Percentiles rank a stretch among this genome's conserved stretches.
Conservation (phyloP, 2,888 invertebrate genomes). For the Yponomeuta malinellus region DNA sequence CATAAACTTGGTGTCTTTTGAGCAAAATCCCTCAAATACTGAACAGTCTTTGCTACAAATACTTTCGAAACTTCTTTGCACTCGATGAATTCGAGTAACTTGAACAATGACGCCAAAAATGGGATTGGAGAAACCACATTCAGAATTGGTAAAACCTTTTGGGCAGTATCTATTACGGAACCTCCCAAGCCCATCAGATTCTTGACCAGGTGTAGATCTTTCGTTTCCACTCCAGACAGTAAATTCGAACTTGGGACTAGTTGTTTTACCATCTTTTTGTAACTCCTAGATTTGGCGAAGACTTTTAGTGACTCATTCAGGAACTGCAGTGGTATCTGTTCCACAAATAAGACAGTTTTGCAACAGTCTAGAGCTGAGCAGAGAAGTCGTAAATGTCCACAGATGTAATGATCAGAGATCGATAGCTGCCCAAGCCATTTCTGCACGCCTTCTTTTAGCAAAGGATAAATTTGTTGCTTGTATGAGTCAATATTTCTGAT, state of each 20-base stretch:
- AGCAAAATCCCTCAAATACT: slow-evolving; percentile 54
- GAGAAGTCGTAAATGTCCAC: slow-evolving; percentile 55
- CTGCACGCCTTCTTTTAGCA: slow-evolving; percentile 54
- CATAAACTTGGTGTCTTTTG: slow-evolving; percentile 52
- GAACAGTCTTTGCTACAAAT: slow-evolving; percentile 38
- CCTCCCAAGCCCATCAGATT: slow-evolving; percentile 54
- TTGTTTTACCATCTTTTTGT: slow-evolving; percentile 43
- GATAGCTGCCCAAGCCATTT: slow-evolving; percentile 70
- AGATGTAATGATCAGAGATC: slow-evolving; percentile 54
- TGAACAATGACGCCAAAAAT: slow-evolving; percentile 56
- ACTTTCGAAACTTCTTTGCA: slow-evolving; percentile 46
- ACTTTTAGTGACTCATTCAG: slow-evolving; percentile 43
- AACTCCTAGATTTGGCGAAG: slow-evolving; percentile 62
- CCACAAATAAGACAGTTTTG: slow-evolving; percentile 43
- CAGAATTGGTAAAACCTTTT: slow-evolving; percentile 57
- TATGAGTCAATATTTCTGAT: slow-evolving; percentile 35
- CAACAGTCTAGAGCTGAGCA: slow-evolving; percentile 58
- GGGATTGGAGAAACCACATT: slow-evolving; percentile 53
- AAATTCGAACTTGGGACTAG: slow-evolving; percentile 56
- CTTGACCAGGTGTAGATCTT: slow-evolving; percentile 44
- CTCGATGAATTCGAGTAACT: slow-evolving; percentile 43
- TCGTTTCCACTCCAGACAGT: slow-evolving; percentile 50
- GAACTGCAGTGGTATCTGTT: slow-evolving; percentile 43
- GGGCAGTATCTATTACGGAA: slow-evolving; percentile 44
- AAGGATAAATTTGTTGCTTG: slow-evolving; percentile 53